Conservation (phyloP, 2,113 vertebrate genomes). For the Triplophysa rosa region DNA sequence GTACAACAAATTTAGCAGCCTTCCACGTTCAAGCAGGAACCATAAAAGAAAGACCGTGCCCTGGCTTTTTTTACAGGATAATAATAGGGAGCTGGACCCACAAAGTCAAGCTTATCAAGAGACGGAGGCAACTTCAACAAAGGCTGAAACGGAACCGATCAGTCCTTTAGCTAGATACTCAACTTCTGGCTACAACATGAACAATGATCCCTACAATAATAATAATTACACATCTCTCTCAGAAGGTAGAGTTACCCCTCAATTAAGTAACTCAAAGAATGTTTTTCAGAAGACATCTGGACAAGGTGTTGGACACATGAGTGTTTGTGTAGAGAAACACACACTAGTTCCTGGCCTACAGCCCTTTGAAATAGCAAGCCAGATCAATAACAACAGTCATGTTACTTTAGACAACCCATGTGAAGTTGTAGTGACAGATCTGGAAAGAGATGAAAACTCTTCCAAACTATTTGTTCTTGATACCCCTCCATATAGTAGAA, state of each 20-base stretch:
- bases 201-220: slow-evolving; percentile 57
- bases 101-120: slow-evolving; percentile 60
- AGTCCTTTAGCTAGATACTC: slow-evolving; percentile 65
- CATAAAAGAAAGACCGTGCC: slow-evolving; percentile 66
- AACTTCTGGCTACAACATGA: slow-evolving; percentile 53
- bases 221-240: slow-evolving; percentile 61
- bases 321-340: slow-evolving; percentile 78
- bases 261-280: slow-evolving; percentile 50
- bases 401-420: slow-evolving; percentile 63
- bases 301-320: slow-evolving; percentile 71
- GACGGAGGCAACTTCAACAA: slow-evolving; percentile 54
- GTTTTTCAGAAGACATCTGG: slow-evolving; percentile 63
- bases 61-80: slow-evolving; percentile 75
- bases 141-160: slow-evolving; percentile 67
- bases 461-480: slow-evolving; percentile 59
- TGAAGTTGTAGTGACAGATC: slow-evolving; percentile 65
- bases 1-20: slow-evolving; percentile 83
- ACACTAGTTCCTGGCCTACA: slow-evolving; percentile 79
- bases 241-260: slow-evolving; percentile 61
- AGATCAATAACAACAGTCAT: slow-evolving; percentile 71
- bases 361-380: slow-evolving; percentile 73
- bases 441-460: slow-evolving; percentile 63
- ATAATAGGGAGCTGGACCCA: slow-evolving; percentile 67
- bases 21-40: slow-evolving; percentile 77
- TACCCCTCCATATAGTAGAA: slow-evolving; percentile 49